A percentile compares a stretch with the other conserved stretches of the same genome.
phyloP scores from a whole-genome alignment of 1,140 invertebrate genomes.

The Tribolium madens region DNA sequence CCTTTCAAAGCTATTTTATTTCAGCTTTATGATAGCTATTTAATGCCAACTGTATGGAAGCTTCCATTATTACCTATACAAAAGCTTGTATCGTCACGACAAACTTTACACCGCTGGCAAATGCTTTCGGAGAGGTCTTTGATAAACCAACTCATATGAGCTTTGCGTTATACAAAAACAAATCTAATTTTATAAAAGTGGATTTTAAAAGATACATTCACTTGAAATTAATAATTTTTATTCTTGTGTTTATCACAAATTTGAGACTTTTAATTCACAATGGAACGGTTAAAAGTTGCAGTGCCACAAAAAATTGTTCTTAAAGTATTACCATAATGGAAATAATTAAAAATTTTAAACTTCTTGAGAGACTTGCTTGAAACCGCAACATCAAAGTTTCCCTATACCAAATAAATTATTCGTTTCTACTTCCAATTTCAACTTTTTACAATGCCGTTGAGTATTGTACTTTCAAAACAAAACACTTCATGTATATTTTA shows the following conservation, averaged over 20 bases:
- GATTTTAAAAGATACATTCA: background rate
- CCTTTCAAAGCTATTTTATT: too few species aligned
- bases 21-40: too few species aligned
- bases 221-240: background rate
- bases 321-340: background rate
- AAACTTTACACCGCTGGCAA: too few species aligned
- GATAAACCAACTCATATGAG: background rate
- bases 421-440: background rate
- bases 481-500: constrained; percentile 7
- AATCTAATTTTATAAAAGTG: background rate
- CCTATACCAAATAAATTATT: constrained; percentile 23
- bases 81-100: too few species aligned
- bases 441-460: constrained; percentile 13
- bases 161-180: background rate
- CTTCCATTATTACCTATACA: too few species aligned
- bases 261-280: background rate
- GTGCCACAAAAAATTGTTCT: background rate
- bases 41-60: too few species aligned
- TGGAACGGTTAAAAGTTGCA: background rate
- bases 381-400: constrained; percentile 18
- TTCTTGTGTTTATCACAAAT: too few species aligned
- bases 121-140: too few species aligned
- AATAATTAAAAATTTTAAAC: background rate
- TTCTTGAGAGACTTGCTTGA: background rate
- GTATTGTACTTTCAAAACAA: background rate